Evolutionary conservation across 30 jellyfish, hydroid and myxozoan genomes (phyloP).

Genomic region (Hydra vulgaris): DNA sequence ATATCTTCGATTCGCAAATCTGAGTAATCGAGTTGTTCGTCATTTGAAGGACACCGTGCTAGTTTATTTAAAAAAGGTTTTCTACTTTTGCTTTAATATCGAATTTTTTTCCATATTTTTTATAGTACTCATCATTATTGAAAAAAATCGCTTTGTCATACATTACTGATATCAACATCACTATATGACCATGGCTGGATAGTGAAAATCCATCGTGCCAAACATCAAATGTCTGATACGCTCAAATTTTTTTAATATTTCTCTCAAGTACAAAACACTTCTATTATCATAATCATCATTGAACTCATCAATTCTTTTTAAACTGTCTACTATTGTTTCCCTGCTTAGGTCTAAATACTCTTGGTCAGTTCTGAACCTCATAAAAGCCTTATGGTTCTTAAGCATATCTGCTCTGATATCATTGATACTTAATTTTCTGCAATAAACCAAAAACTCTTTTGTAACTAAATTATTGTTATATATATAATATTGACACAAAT

Average conservation of each 20-base stretch:
- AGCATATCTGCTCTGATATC: too few species aligned
- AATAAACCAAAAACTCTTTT: too few species aligned
- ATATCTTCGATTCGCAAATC: background rate
- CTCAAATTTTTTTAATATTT: constrained; percentile 4
- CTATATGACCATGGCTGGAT: constrained; percentile 2
- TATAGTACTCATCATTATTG: constrained; percentile 8
- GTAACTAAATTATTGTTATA: too few species aligned
- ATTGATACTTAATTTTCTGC: too few species aligned
- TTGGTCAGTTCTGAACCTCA: too few species aligned
- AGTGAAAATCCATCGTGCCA: constrained; percentile 27
- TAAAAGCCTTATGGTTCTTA: too few species aligned
- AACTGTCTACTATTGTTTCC: too few species aligned
- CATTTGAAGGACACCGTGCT: constrained; percentile 1
- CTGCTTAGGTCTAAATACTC: too few species aligned
- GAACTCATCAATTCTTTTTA: too few species aligned
- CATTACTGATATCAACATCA: background rate
- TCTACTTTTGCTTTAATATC: background rate
- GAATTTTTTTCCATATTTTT: background rate
- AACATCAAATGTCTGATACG: constrained; percentile 3
- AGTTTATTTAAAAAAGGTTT: background rate
- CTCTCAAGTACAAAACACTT: too few species aligned
- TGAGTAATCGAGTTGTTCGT: background rate
- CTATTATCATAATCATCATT: too few species aligned
- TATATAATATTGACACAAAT: too few species aligned
- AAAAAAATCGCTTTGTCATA: constrained; percentile 1